Evolutionary conservation across 2,113 vertebrate species (phyloP), one percentile per base, ranked within the genome.

Genomic region (Cinclus cinclus): DNA sequence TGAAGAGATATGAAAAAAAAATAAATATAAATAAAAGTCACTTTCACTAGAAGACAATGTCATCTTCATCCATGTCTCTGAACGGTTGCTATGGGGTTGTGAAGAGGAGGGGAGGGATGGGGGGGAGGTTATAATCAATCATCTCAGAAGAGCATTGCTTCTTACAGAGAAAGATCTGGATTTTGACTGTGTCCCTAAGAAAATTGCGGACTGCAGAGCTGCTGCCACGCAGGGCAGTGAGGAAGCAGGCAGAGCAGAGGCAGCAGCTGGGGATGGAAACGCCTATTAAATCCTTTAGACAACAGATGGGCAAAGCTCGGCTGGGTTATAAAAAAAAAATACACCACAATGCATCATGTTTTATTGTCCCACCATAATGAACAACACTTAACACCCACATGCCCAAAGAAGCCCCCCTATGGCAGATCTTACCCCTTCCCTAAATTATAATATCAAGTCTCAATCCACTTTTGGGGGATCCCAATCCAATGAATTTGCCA

Each of bases 231-330:
- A 97, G 97, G 94, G 97, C 98, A 95, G 92, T 31, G 65, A 97
- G 95, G 91, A 97, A 97, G 95, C 97, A 95, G 95, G 89, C 98
- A 97, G 98, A 98, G 97, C 97, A 95, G 91, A 98, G 97, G 97
- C 98, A 97, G 97, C 97, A 97, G 97, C 96, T 98, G 98, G 97
- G 95, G 95, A 96, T 98, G 97, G 97, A 97, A 96, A 98, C 93
- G 96, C 97, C 97, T 98, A 97, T 98, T 98, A 97, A 97, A 98
- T 97, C 96, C 97, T 98, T 98, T 97, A 98, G 98, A 98, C 96
- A 98, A 97, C 98, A 99, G 98, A 99, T 98, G 98, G 98, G 97
- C 94, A 97, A 97, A 96, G 96, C 96, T 95, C 71, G 67, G 44
- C 95, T 96, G 93, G 84, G 83, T 96, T 94, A 95, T 87, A 52